A percentile compares a stretch with the other conserved stretches of the same genome.
These are phyloP conservation scores for Chymomyza fuscimana DNA, from an alignment of 2,888 invertebrate species.

Conservation along the genomic window DNA sequence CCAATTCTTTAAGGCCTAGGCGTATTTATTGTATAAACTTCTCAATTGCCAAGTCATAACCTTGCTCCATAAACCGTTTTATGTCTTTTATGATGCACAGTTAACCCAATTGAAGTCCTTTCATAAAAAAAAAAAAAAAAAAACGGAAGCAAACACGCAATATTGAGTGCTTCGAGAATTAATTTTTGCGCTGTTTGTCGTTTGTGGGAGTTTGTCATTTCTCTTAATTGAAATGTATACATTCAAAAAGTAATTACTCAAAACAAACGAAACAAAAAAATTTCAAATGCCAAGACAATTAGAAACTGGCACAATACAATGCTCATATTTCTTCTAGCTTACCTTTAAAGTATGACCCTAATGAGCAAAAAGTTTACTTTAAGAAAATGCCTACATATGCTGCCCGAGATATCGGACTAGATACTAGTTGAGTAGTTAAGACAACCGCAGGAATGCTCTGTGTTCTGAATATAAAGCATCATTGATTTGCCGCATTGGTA, in stretches of 20 bases:
- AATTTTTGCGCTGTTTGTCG: conserved; percentile 18
- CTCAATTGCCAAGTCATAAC: conserved; percentile 28
- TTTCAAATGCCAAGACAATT: conserved; percentile 2
- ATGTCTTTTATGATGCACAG: conserved; percentile 45
- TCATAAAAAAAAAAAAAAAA: not conserved
- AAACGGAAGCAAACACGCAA: conserved; percentile 46
- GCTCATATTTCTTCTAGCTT: not conserved
- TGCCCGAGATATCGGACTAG: conserved; percentile 6
- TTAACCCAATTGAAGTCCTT: conserved; percentile 52
- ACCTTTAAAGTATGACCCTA: not conserved
- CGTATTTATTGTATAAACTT: not conserved
- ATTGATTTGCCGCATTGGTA: not conserved
- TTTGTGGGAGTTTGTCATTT: conserved; percentile 13
- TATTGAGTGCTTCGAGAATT: conserved; percentile 4
- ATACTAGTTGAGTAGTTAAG: not conserved
- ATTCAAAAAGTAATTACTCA: conserved; percentile 29
- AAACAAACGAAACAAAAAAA: conserved; percentile 6
- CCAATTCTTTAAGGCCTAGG: not conserved
- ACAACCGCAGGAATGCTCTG: conserved; percentile 1
- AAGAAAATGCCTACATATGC: conserved; percentile 28
- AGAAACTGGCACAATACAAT: conserved; percentile 38
- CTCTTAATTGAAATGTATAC: conserved; percentile 13
- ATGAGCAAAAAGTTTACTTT: conserved; percentile 5
- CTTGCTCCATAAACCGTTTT: conserved; percentile 64
- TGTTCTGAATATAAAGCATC: not conserved